Evolutionary conservation across 2,797 vertebrate species (phyloP).

Genomic region (Triplophysa bombifrons): DNA sequence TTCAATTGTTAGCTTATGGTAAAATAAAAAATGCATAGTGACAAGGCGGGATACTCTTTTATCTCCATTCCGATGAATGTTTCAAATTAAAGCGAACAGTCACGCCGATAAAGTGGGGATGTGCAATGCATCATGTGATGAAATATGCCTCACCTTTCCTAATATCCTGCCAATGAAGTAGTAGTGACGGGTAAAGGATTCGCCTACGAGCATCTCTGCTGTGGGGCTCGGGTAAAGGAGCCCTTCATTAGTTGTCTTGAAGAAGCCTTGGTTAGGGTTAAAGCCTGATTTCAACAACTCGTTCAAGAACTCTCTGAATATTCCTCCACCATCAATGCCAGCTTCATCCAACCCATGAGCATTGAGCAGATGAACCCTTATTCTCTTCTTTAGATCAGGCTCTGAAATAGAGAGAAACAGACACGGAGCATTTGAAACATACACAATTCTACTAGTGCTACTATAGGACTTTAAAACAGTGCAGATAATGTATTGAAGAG

Average conservation of each 20-base stretch:
- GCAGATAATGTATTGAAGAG: not conserved
- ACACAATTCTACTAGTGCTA: not conserved
- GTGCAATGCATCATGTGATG: slow-evolving; percentile 4
- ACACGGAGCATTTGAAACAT: not conserved
- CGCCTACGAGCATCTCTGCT: slow-evolving; percentile 92
- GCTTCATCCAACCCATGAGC: slow-evolving; percentile 96
- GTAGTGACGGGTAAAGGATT: slow-evolving; percentile 93
- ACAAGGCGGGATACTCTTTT: not conserved
- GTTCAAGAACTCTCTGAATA: slow-evolving; percentile 97
- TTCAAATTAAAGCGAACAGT: not conserved
- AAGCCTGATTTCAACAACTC: slow-evolving; percentile 97
- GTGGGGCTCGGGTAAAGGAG: slow-evolving; percentile 94
- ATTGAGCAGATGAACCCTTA: slow-evolving; percentile 95
- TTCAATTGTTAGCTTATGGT: not conserved
- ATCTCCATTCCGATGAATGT: not conserved
- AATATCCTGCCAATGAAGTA: slow-evolving; percentile 98
- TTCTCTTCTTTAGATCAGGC: slow-evolving; percentile 93
- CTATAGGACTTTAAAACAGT: too few species aligned
- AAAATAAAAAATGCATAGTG: not conserved
- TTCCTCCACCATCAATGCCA: slow-evolving; percentile 96
- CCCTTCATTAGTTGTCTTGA: slow-evolving; percentile 96
- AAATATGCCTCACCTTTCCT: slow-evolving; percentile 86
- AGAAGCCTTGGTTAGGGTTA: slow-evolving; percentile 98
- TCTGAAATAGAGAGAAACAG: slow-evolving; percentile 71
- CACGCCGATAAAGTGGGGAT: not conserved